These are phyloP conservation scores for Petrolisthes cinctipes DNA, from an alignment of 2,888 invertebrate species.

Conservation along the genomic window DNA sequence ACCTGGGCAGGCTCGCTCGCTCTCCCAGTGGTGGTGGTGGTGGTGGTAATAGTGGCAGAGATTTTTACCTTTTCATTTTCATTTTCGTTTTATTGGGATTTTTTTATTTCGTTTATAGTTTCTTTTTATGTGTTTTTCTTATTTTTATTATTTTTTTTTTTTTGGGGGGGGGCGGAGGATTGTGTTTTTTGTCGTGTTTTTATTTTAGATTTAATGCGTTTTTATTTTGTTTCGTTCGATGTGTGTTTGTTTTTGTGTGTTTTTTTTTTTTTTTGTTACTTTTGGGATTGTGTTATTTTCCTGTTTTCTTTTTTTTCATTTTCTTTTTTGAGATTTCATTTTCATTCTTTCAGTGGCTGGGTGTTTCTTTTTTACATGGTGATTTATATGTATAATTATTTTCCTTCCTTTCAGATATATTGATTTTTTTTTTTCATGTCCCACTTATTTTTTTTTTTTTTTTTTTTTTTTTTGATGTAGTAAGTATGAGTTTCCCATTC, in stretches of 20 bases:
- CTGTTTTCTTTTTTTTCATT: not conserved
- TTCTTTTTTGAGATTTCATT: not conserved
- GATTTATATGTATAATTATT: no score
- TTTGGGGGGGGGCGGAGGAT: not conserved
- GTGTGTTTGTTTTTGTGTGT: not conserved
- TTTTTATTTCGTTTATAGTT: not conserved
- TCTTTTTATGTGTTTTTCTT: not conserved
- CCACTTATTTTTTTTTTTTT: not conserved
- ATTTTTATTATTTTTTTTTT: not conserved
- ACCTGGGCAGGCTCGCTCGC: not conserved
- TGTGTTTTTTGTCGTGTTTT: not conserved
- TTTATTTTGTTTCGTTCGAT: not conserved
- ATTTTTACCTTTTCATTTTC: constrained; percentile 7
- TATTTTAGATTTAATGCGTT: not conserved
- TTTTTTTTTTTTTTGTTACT: no score
- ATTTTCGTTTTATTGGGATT: not conserved
- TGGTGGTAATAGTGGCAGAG: no score
- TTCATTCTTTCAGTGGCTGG: no score
- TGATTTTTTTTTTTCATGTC: not conserved
- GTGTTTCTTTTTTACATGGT: no score
- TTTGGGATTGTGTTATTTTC: not conserved
- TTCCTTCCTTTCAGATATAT: no score
- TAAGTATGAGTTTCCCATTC: not conserved
- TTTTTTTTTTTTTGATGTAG: no score
- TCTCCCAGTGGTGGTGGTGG: not conserved